Evolutionary conservation across 2,113 vertebrate genomes (phyloP), one percentile per base, ranked within the genome.

Genomic region (Entelurus aequoreus): DNA sequence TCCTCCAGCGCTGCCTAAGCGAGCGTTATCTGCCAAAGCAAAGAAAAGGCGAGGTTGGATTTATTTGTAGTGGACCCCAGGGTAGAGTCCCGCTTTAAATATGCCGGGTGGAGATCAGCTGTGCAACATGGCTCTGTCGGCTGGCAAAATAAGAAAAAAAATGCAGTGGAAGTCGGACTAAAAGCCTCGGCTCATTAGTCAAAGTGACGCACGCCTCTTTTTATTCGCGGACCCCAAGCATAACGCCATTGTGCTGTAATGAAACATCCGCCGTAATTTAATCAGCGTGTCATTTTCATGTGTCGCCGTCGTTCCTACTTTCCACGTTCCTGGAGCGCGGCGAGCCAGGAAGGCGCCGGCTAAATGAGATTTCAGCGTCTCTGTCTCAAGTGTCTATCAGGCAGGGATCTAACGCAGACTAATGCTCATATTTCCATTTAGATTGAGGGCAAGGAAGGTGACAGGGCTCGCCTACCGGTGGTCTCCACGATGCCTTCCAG

Each of bases 401-500:
- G 10, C 40, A 11, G 42, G 42, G 12, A 46, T 12, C 11, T 12
- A 46, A 46, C 12, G 42, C 42, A 11, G 55, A 21, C 16, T 35
- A 16, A 67, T 65, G 11, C 54, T 4, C 5, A 21, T 59, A 69
- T 75, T 81, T 77, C 72, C 68, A 78, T 83, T 74, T 70, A 71
- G 55, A 77, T 72, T 65, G 54, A 46, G 60, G 55, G 55, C 15
- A 48, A 62, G 21, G n/a, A 48, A 63, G 11, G 14, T 15, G 38
- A 52, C 16, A 14, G 37, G 11, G 38, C 13, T 52, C 40, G 7
- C 86, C 90, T 81, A 95, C 94, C 94, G 0, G 94, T 95, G 0
- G 94, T 95, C 81, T 95, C 94, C 51, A 95, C 94, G 52, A 95
- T 95, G 73, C 94, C 94, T 68, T 95, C 94, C 0, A 95, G 89